phyloP scores from a whole-genome alignment of 2,888 invertebrate species.

The Eutolmus rufibarbis region DNA sequence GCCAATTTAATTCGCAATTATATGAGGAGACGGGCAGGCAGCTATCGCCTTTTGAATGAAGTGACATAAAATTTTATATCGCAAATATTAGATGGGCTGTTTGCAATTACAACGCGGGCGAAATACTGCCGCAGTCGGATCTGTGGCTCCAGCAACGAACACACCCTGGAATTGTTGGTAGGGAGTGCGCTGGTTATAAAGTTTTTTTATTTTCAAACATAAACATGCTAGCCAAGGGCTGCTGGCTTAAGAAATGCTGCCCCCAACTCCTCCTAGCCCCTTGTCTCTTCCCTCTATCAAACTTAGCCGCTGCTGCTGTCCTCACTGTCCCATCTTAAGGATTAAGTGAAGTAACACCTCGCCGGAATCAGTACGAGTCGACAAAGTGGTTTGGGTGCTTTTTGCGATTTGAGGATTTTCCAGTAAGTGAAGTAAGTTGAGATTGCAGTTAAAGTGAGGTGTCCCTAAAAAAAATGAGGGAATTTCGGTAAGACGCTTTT shows the following conservation, averaged over 20 bases:
- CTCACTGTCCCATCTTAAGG: neutral
- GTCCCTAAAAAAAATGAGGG: neutral
- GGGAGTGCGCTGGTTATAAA: neutral
- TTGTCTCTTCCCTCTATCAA: neutral
- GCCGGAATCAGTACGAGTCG: neutral
- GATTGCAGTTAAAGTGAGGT: constrained; percentile 3
- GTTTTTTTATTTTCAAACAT: neutral
- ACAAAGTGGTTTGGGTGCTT: neutral
- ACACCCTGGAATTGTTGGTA: neutral
- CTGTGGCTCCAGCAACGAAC: neutral
- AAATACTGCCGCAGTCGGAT: neutral
- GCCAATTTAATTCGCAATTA: constrained; percentile 7
- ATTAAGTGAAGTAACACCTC: neutral
- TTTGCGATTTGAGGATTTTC: neutral
- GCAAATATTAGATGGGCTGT: neutral
- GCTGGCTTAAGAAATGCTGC: neutral
- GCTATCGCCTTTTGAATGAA: neutral
- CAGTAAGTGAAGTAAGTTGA: neutral
- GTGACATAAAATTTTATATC: neutral
- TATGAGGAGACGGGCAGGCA: neutral
- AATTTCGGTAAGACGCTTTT: neutral
- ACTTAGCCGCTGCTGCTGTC: neutral
- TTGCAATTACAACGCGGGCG: neutral
- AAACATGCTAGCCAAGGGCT: constrained; percentile 11
- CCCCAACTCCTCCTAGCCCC: neutral